Evolutionary conservation across 2,888 invertebrate genomes (phyloP), one percentile per base, ranked within the genome.

Genomic region (Perizoma flavofasciatum): DNA sequence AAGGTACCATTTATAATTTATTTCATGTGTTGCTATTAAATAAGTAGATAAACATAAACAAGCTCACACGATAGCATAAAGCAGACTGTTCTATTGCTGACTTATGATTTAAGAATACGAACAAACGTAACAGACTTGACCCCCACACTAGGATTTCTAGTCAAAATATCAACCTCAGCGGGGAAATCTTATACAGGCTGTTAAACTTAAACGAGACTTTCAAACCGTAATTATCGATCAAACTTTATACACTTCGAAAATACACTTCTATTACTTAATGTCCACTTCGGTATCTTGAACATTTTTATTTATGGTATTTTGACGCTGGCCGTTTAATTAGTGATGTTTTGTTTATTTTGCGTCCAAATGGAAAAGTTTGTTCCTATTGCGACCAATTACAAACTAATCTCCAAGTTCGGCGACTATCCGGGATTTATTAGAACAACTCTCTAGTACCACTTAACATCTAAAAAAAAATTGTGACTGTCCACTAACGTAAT

Each of bases 301-400:
- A 63, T 68, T 32, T 71, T 68, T 58, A 63, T 70, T 75, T 71
- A 72, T 71, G 67, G 65, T 69, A 62, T 61, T 67, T 67, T 66
- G 59, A 69, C 63, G 49, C 71, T 67, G 59, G 55, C 56, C 45
- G 63, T 69, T 70, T 67, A 64, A 69, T 73, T 69, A 62, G 53
- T 65, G 67, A 63, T 58, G 67, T 70, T 66, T 64, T 61, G 65
- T 65, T 67, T 51, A 59, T 59, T 60, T 63, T 65, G 64, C 60
- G 52, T 60, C 58, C 49, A 61, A 65, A 65, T 64, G 61, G 62
- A 58, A 63, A 65, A 67, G 65, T 67, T 65, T 51, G 52, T 59
- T 60, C 48, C 58, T 55, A 63, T 57, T 51, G 56, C 50, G 46
- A 54, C 61, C 64, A 65, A 68, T 68, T 65, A 63, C 64, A 58